phyloP scores from a whole-genome alignment of 2,888 invertebrate species.

The Dioctria linearis region DNA sequence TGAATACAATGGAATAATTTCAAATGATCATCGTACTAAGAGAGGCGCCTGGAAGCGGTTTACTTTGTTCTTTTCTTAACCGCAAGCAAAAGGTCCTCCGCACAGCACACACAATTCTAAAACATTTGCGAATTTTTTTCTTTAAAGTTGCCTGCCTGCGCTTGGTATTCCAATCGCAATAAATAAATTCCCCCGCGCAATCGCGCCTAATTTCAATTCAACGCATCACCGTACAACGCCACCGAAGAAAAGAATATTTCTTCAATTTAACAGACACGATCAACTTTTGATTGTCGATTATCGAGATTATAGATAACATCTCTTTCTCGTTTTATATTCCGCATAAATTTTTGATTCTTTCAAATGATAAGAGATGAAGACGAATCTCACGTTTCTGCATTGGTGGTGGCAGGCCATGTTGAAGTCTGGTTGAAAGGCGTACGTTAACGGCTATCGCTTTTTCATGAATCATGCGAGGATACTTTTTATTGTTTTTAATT shows the following conservation, averaged over 20 bases:
- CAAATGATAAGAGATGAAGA: slow-evolving; percentile 33
- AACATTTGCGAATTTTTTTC: slow-evolving; percentile 23
- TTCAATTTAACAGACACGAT: slow-evolving; percentile 44
- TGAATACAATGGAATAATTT: slow-evolving; percentile 53
- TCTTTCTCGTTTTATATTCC: slow-evolving; percentile 9
- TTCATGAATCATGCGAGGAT: neutral
- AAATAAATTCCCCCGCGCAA: neutral
- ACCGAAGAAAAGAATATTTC: slow-evolving; percentile 23
- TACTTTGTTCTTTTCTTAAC: neutral
- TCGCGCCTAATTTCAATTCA: slow-evolving; percentile 44
- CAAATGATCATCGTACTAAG: slow-evolving; percentile 24
- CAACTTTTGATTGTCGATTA: slow-evolving; percentile 42
- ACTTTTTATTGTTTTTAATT: neutral
- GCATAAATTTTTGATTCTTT: slow-evolving; percentile 33
- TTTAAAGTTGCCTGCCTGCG: neutral
- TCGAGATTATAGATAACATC: slow-evolving; percentile 39
- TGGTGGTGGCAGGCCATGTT: slow-evolving; percentile 2
- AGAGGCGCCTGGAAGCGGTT: slow-evolving; percentile 39
- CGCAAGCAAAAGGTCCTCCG: neutral
- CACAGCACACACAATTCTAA: neutral
- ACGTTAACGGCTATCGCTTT: neutral
- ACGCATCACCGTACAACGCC: neutral
- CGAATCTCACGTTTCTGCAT: neutral
- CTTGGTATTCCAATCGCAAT: neutral
- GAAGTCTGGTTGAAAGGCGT: slow-evolving; percentile 24